Evolutionary conservation across 2,888 invertebrate genomes (phyloP).

Genomic region (Agrochola circellaris): DNA sequence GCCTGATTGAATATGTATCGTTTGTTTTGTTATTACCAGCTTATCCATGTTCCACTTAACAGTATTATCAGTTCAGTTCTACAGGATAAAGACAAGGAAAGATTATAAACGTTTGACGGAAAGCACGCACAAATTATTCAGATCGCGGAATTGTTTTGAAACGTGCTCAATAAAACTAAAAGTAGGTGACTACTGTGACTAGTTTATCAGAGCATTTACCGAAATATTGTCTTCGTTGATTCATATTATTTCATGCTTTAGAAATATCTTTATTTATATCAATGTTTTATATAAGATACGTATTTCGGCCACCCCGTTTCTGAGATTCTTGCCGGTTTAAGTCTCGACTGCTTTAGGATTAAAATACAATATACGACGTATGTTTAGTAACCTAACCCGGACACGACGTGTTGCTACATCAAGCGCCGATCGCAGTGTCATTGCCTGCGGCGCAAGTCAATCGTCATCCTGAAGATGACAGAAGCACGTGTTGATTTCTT

Average conservation of each 20-base stretch:
- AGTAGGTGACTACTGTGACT: slow-evolving; percentile 48
- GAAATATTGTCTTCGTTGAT: slow-evolving; percentile 42
- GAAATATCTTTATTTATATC: slow-evolving; percentile 32
- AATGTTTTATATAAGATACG: slow-evolving; percentile 42
- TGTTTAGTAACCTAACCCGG: no score
- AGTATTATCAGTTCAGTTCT: slow-evolving; percentile 28
- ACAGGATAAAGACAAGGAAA: slow-evolving; percentile 34
- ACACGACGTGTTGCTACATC: no score
- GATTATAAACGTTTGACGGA: slow-evolving; percentile 35
- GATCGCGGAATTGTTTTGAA: slow-evolving; percentile 60
- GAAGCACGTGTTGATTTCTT: no score
- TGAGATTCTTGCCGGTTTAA: slow-evolving; percentile 62
- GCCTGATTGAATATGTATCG: slow-evolving; percentile 48
- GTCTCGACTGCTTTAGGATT: slow-evolving; percentile 56
- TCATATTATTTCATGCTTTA: slow-evolving; percentile 35
- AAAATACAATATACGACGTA: no score
- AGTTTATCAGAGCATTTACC: slow-evolving; percentile 37
- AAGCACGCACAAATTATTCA: slow-evolving; percentile 42
- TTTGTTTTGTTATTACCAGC: slow-evolving; percentile 28
- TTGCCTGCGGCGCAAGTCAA: no score
- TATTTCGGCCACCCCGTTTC: slow-evolving; percentile 75
- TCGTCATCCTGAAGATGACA: no score
- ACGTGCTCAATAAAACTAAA: slow-evolving; percentile 52
- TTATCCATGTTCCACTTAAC: slow-evolving; percentile 32
- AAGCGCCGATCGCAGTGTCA: no score